phyloP scores from a whole-genome alignment of 2,888 invertebrate genomes.

The Scrobipalpa costella region DNA sequence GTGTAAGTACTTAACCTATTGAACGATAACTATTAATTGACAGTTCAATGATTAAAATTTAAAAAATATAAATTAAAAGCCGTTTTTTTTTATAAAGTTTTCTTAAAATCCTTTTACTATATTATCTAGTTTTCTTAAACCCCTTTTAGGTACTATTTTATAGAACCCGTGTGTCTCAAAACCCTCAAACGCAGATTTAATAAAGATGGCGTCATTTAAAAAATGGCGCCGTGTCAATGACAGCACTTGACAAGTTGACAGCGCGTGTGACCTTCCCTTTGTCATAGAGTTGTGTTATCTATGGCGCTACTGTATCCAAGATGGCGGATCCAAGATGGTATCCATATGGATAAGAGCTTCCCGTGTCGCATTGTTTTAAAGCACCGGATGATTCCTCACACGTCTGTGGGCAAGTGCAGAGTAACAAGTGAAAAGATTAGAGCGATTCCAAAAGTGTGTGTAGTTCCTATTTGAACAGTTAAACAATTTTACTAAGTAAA shows the following conservation, averaged over 20 bases:
- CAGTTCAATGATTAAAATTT: no score
- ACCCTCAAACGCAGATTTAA: not conserved
- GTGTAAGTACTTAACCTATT: no score
- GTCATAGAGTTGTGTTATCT: not conserved
- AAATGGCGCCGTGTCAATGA: slow-evolving; percentile 30
- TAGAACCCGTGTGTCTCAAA: not conserved
- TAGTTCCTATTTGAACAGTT: no score
- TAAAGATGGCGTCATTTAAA: no score
- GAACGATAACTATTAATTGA: no score
- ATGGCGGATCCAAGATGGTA: not conserved
- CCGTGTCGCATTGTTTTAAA: slow-evolving; percentile 48
- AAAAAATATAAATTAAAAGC: no score
- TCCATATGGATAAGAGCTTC: slow-evolving; percentile 25
- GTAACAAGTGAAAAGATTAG: not conserved
- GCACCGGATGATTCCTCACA: slow-evolving; percentile 43
- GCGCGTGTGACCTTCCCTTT: slow-evolving; percentile 10
- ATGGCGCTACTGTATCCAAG: not conserved
- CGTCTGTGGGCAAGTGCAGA: not conserved
- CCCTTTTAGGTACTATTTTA: no score
- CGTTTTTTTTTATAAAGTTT: no score
- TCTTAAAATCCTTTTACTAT: no score
- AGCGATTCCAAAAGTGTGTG: not conserved
- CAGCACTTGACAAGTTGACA: slow-evolving; percentile 27
- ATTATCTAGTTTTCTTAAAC: no score
- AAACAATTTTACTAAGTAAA: no score